These are phyloP conservation scores for Perca fluviatilis DNA, from an alignment of 2,113 vertebrate species.

Conservation along the genomic window DNA sequence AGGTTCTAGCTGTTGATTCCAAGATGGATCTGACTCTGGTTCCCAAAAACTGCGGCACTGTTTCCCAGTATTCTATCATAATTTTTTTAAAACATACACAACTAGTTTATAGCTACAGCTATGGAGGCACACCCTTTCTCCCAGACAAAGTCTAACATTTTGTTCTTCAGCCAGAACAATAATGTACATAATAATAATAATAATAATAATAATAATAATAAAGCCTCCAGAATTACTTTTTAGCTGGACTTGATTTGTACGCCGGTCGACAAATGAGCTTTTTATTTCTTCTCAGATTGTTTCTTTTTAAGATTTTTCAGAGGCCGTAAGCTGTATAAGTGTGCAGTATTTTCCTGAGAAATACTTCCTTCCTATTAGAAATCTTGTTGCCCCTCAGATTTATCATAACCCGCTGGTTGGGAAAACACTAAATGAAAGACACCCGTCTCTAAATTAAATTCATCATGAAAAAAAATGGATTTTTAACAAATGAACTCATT, in stretches of 20 bases:
- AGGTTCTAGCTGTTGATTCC: too few relatives aligned
- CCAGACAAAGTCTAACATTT: background rate
- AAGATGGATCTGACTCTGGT: background rate
- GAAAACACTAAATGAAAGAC: background rate
- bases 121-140: background rate
- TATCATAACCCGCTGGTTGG: background rate
- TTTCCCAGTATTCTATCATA: background rate
- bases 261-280: background rate
- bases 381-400: background rate
- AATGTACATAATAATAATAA: background rate
- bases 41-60: background rate
- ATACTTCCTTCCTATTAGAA: background rate
- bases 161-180: background rate
- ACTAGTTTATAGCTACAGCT: background rate
- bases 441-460: background rate
- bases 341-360: background rate
- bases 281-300: background rate
- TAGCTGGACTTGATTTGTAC: background rate
- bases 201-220: background rate
- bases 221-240: background rate
- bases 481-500: background rate
- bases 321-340: too few relatives aligned
- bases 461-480: background rate
- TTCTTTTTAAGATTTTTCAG: background rate
- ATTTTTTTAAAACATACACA: background rate